These are phyloP conservation scores for Drosophila melanica DNA, from an alignment of 1,140 invertebrate species.

Conservation along the genomic window DNA sequence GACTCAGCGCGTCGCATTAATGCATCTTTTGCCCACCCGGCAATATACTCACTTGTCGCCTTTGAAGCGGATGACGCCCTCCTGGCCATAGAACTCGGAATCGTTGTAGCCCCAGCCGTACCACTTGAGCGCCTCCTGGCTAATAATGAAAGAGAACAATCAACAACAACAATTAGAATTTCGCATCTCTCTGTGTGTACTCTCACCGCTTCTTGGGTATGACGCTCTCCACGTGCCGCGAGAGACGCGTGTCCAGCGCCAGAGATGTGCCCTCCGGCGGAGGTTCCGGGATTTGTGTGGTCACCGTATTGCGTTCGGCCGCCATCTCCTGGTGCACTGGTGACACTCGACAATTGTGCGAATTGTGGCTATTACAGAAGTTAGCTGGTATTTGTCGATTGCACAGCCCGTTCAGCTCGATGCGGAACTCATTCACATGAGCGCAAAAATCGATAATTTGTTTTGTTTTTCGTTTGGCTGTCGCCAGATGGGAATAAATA, in stretches of 20 bases:
- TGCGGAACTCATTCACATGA: neutral
- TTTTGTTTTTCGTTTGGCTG: constrained; percentile 19
- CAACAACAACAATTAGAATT: neutral
- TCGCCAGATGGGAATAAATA: constrained; percentile 1
- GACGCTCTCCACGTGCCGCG: constrained; percentile 69
- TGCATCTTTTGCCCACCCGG: neutral
- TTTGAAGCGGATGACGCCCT: constrained; percentile 88
- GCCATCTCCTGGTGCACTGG: constrained; percentile 34
- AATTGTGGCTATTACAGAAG: neutral
- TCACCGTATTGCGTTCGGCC: constrained; percentile 60
- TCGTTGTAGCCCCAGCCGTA: constrained; percentile 99
- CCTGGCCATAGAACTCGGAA: constrained; percentile 89
- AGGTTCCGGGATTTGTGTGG: constrained; percentile 57
- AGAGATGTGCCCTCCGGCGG: constrained; percentile 51
- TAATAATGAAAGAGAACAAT: constrained; percentile 83
- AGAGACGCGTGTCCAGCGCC: constrained; percentile 66
- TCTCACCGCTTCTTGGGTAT: constrained; percentile 77
- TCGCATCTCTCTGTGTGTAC: too few species aligned
- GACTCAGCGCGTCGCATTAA: neutral
- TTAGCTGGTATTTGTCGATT: constrained; percentile 19
- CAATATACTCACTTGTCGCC: constrained; percentile 61
- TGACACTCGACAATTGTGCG: neutral
- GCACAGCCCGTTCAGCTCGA: constrained; percentile 37
- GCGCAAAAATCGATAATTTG: constrained; percentile 61
- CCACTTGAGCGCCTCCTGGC: constrained; percentile 96